These are phyloP conservation scores for Eulemur coronatus DNA, from an alignment of 2,797 vertebrate genomes.

Conservation along the genomic window DNA sequence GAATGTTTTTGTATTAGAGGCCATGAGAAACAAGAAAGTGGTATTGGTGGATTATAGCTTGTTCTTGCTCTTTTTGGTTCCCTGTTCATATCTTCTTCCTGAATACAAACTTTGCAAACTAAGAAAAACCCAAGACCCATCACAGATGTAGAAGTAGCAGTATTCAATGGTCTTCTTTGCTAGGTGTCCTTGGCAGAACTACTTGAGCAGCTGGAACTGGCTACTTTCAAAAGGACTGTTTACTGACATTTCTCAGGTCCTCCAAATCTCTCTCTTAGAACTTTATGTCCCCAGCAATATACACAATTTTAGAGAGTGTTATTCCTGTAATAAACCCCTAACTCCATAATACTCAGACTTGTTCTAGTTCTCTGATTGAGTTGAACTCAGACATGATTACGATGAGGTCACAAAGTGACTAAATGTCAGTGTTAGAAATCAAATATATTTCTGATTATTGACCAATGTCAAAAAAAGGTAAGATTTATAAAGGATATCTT, in stretches of 20 bases:
- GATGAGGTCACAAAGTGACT: neutral
- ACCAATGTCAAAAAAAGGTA: neutral
- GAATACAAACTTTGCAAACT: neutral
- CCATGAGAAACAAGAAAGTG: neutral
- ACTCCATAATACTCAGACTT: neutral
- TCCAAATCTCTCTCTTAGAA: neutral
- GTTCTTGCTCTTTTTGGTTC: neutral
- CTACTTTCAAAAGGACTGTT: neutral
- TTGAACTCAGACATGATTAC: neutral
- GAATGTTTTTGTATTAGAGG: neutral
- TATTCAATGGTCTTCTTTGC: neutral
- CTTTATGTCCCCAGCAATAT: neutral
- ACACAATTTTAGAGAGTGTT: neutral
- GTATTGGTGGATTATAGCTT: neutral
- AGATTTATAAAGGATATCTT: neutral
- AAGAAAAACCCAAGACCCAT: neutral
- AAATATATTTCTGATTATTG: neutral
- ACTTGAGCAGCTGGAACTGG: neutral
- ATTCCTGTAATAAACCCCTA: neutral
- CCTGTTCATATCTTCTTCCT: neutral
- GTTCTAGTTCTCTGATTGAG: neutral
- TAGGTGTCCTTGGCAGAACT: neutral
- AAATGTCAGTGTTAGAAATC: neutral
- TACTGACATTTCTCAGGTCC: neutral
- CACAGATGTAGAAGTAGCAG: rapidly evolving